Base-by-base conservation (phyloP, 2,797 vertebrate species). In the Aythya fuligula region DNA sequence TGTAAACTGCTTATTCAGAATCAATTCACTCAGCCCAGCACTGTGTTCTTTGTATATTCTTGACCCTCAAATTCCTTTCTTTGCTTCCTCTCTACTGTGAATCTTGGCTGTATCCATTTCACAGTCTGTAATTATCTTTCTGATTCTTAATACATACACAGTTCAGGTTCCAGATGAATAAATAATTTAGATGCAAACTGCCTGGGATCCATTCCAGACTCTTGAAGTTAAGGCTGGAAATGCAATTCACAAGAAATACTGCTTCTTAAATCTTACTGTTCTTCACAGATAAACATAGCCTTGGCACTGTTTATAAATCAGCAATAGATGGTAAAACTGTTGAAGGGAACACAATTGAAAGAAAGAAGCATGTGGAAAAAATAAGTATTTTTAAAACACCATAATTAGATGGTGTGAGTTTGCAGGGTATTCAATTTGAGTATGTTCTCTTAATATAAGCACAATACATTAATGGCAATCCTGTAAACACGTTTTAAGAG, bases 81-180 rank as follows among this genome's bases (percentile, higher is more conserved):
- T 73, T 85, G 47, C 17, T 66, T 90, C 54, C 38, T 62, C 49
- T n/a, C 75, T 84, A 36, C 72, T 82, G 32, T 45, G 51, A 73
- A 80, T 91, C 58, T 79, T 89, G 36, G 36, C 79, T 71, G 76
- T 90, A 56, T 66, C 43, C 43, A 25, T 95, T 91, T 73, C 16
- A 70, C 24, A 67, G 38, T 69, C n/a, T 70, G 41, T 57, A 70
- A 90, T 97, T 92, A 56, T 85, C 71, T 79, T 95, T 77, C 67
- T 71, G 67, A 30, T 56, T 87, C 56, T 85, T 76, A 36, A 71
- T 80, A 41, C 43, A 47, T 70, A 64, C 27, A 36, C 6, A 57
- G 41, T 83, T 97, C 78, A 49, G 21, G 85, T 88, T 95, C 64
- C 80, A 95, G 36, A 38, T 91, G 70, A 95, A 83, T 95, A 85